Percentiles rank a stretch among this genome's conserved stretches.
phyloP scores from a whole-genome alignment of 2,113 vertebrate genomes.

The rabbit (Oryctolagus cuniculus) region mOryCun1.1 NC_091436.1:156359001-156359500 shows the following conservation, averaged over 20 bases:
- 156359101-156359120: neutral
- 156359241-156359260: neutral
- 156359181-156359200: neutral
- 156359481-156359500: neutral
- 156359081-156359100: too few relatives aligned
- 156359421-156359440: neutral
- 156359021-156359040: neutral
- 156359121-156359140: neutral
- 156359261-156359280: neutral
- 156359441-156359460: rapidly evolving
- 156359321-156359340: too few relatives aligned
- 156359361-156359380: neutral
- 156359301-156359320: neutral
- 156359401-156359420: neutral
- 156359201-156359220: rapidly evolving
- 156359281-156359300: neutral
- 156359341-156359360: neutral
- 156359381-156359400: neutral
- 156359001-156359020: neutral
- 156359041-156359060: neutral
- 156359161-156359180: neutral
- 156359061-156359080: neutral
- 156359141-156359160: neutral
- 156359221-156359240: neutral
- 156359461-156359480: rapidly evolving